These are phyloP conservation scores for Antheraea pernyi DNA, from an alignment of 1,140 invertebrate genomes.

Conservation along the genomic window DNA sequence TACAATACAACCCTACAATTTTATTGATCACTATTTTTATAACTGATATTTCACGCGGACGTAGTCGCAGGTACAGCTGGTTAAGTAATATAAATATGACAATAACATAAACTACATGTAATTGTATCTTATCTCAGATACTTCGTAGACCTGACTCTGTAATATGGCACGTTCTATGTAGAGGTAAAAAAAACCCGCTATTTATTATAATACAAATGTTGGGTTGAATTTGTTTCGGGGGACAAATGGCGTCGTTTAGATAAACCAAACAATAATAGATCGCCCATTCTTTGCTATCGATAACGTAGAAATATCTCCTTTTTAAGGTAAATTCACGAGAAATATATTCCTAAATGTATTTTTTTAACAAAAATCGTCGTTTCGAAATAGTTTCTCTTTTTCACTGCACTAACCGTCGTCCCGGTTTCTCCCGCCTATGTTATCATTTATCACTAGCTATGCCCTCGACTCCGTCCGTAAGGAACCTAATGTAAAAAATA, in stretches of 20 bases:
- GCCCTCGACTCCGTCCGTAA: too few species aligned
- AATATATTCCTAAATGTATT: background rate
- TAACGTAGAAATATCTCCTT: background rate
- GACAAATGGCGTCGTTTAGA: constrained; percentile 3
- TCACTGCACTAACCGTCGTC: too few species aligned
- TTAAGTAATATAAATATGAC: too few species aligned
- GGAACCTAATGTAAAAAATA: too few species aligned
- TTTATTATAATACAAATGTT: constrained; percentile 4
- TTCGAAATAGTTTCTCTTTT: too few species aligned
- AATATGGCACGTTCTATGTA: background rate
- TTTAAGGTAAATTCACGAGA: background rate
- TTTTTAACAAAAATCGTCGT: background rate
- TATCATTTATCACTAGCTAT: too few species aligned
- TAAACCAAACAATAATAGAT: constrained; percentile 5
- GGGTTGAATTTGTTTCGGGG: background rate
- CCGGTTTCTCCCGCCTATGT: too few species aligned
- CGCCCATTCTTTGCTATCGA: constrained; percentile 1
- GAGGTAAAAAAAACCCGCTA: background rate
- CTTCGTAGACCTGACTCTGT: background rate
- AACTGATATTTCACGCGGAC: too few species aligned
- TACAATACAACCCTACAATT: too few species aligned
- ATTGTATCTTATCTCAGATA: background rate
- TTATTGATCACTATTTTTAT: too few species aligned
- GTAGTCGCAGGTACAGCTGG: too few species aligned
- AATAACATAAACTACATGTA: background rate